phyloP scores from a whole-genome alignment of 2,888 invertebrate genomes.

The Hipparchia semele region DNA sequence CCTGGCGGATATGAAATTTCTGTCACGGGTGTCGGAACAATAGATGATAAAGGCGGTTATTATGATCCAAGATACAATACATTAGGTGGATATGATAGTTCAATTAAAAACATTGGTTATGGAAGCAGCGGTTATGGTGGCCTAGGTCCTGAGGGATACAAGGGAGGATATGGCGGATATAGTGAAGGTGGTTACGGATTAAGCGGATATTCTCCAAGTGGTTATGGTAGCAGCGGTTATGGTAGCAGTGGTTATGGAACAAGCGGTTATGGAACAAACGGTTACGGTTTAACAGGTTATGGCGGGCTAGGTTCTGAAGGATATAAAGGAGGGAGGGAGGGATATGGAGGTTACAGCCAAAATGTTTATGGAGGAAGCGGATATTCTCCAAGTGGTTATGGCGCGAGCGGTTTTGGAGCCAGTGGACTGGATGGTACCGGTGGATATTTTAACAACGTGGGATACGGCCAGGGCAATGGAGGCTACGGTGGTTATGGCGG shows the following conservation, averaged over 20 bases:
- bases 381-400: constrained; percentile 18
- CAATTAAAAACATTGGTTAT: constrained; percentile 29
- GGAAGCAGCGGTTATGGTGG: constrained; percentile 38
- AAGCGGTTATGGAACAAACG: too few species aligned
- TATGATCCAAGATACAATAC: constrained; percentile 37
- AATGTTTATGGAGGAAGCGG: constrained; percentile 23
- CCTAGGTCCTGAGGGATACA: constrained; percentile 27
- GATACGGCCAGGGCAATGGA: constrained; percentile 38
- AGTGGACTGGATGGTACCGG: constrained; percentile 33
- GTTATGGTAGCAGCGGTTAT: background rate
- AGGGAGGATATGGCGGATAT: constrained; percentile 32
- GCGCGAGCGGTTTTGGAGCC: constrained; percentile 37
- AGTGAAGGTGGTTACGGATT: background rate
- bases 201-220: background rate
- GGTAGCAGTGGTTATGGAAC: background rate
- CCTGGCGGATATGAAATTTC: constrained; percentile 54
- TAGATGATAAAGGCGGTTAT: constrained; percentile 39
- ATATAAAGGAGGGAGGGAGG: background rate
- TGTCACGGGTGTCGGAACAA: constrained; percentile 44
- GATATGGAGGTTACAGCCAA: background rate
- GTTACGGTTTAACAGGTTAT: constrained; percentile 9
- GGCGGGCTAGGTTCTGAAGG: constrained; percentile 9
- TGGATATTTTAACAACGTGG: constrained; percentile 35
- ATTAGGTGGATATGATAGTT: constrained; percentile 41
- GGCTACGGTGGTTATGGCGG: constrained; percentile 81